Evolutionary conservation across 2,113 vertebrate species (phyloP).

Genomic region (Scomber colias): DNA sequence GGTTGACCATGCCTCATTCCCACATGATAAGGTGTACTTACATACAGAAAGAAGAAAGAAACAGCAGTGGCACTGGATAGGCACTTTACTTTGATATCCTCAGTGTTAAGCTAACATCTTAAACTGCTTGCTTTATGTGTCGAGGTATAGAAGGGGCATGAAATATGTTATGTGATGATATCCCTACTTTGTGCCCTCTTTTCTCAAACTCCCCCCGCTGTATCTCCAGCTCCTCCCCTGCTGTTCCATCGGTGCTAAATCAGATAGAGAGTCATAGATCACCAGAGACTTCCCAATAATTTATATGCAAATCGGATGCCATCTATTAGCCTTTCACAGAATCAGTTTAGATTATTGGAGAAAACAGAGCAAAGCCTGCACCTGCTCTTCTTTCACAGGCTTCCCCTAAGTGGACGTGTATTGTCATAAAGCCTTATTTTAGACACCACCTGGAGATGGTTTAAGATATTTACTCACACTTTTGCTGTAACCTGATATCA

Average conservation of each 20-base stretch:
- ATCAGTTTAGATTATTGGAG: constrained; percentile 77
- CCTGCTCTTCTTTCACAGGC: constrained; percentile 60
- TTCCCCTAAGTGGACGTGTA: constrained; percentile 30
- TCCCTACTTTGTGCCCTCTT: not conserved
- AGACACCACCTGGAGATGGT: constrained; percentile 57
- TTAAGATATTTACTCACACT: constrained; percentile 57
- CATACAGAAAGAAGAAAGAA: no score
- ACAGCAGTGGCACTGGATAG: no score
- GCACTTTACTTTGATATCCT: no score
- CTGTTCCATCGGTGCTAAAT: constrained; percentile 61
- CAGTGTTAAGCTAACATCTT: no score
- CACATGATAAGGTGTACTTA: no score
- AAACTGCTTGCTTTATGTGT: no score
- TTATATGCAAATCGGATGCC: constrained; percentile 86
- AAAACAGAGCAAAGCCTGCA: constrained; percentile 70
- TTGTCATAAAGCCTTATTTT: constrained; percentile 52
- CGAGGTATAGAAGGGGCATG: no score
- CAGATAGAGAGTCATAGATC: constrained; percentile 77
- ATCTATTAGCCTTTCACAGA: constrained; percentile 84
- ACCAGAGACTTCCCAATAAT: constrained; percentile 79
- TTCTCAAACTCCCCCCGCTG: not conserved
- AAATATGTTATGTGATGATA: not conserved
- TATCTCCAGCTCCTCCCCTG: constrained; percentile 47
- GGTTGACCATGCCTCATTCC: no score
- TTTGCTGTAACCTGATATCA: constrained; percentile 38